phyloP scores from a whole-genome alignment of 2,888 invertebrate genomes.

The Trisateles emortualis region DNA sequence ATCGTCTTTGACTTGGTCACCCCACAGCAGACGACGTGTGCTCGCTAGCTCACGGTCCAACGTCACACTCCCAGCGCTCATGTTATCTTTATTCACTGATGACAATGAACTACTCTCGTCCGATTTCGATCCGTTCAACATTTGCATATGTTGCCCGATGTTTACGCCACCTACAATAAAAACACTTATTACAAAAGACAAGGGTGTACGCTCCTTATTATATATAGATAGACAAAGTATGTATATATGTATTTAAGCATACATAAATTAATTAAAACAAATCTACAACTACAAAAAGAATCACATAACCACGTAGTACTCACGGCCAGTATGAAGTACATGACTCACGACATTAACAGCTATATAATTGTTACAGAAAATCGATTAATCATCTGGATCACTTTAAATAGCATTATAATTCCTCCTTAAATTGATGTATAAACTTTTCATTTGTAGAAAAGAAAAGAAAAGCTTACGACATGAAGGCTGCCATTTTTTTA shows the following conservation, averaged over 20 bases:
- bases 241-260: slow-evolving; percentile 9
- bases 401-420: slow-evolving; percentile 72
- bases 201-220: background rate
- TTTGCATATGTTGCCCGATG: slow-evolving; percentile 61
- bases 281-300: slow-evolving; percentile 67
- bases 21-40: slow-evolving; percentile 94
- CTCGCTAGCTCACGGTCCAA: slow-evolving; percentile 89
- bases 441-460: slow-evolving; percentile 75
- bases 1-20: slow-evolving; percentile 93
- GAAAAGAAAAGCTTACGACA: slow-evolving; percentile 86
- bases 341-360: slow-evolving; percentile 64
- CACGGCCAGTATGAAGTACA: slow-evolving; percentile 73
- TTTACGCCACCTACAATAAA: slow-evolving; percentile 63
- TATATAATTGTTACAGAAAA: slow-evolving; percentile 60
- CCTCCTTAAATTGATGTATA: slow-evolving; percentile 67
- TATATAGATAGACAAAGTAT: background rate
- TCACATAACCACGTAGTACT: slow-evolving; percentile 84
- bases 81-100: slow-evolving; percentile 61
- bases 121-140: slow-evolving; percentile 68
- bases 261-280: slow-evolving; percentile 40
- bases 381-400: slow-evolving; percentile 60
- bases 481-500: slow-evolving; percentile 85
- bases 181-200: slow-evolving; percentile 27
- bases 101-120: slow-evolving; percentile 57
- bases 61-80: slow-evolving; percentile 75